Percentiles rank a stretch among this genome's conserved stretches.
phyloP scores from a whole-genome alignment of 2,888 invertebrate species.

The Leptopilina myrica region DNA sequence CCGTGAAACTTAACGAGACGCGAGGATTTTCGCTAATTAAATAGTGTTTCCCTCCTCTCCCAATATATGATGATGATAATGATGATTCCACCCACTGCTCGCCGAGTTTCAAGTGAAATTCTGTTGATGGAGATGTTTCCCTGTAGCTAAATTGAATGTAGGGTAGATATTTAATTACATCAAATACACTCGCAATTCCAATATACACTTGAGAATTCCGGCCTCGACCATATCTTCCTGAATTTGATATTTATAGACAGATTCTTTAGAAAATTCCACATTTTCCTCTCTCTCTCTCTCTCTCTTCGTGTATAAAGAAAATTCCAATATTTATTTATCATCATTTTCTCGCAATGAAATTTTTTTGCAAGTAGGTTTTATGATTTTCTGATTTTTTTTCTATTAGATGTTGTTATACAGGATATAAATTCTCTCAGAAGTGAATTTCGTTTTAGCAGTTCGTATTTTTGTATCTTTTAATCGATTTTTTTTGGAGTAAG shows the following conservation, averaged over 20 bases:
- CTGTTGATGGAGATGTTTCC: constrained; percentile 11
- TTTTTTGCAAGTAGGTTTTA: too few relatives aligned
- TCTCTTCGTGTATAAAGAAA: not conserved
- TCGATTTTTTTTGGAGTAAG: too few relatives aligned
- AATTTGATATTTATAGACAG: too few relatives aligned
- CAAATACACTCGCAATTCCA: constrained; percentile 11
- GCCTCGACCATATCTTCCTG: not conserved
- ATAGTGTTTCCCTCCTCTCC: not conserved
- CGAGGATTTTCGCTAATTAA: constrained; percentile 24
- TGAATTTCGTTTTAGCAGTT: too few relatives aligned
- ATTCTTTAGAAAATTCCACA: not conserved
- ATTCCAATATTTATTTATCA: not conserved
- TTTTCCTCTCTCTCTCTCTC: not conserved
- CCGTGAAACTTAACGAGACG: constrained; percentile 8
- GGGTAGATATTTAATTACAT: constrained; percentile 28
- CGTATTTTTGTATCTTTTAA: too few relatives aligned
- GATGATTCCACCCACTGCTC: not conserved
- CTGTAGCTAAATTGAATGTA: constrained; percentile 20
- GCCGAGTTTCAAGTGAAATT: constrained; percentile 21
- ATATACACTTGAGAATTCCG: constrained; percentile 30
- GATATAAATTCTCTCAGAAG: too few relatives aligned
- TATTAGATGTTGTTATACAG: too few relatives aligned
- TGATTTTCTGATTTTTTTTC: too few relatives aligned
- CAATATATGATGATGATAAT: too few relatives aligned
- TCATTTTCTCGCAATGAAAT: not conserved